These are phyloP conservation scores for Henricia sp. DNA, from an alignment of 53 echinoderm and acorn worm species.

Conservation along the genomic window DNA sequence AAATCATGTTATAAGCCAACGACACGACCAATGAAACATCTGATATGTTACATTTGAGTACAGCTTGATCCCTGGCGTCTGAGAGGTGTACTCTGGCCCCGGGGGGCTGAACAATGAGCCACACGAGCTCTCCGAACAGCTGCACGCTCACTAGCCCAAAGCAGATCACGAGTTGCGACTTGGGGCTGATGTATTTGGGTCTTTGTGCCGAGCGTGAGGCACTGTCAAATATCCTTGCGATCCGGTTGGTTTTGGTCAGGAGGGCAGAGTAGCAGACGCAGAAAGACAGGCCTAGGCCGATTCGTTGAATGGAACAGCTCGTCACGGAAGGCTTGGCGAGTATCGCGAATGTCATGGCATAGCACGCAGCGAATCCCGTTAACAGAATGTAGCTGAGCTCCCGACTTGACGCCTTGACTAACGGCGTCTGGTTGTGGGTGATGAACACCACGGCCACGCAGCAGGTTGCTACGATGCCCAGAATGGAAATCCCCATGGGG, in stretches of 20 bases:
- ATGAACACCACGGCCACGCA: slow-evolving; percentile 81
- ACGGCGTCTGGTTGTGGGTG: slow-evolving; percentile 86
- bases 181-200: slow-evolving; percentile 97
- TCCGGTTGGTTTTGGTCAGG: slow-evolving; percentile 94
- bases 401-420: slow-evolving; percentile 91
- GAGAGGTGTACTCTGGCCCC: slow-evolving; percentile 61
- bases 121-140: slow-evolving; percentile 84
- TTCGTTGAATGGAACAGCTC: slow-evolving; percentile 77
- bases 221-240: slow-evolving; percentile 94
- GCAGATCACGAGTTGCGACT: slow-evolving; percentile 94
- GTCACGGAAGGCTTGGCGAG: slow-evolving; percentile 80
- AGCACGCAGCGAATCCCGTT: slow-evolving; percentile 81
- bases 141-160: slow-evolving; percentile 81
- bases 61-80: slow-evolving; percentile 64
- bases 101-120: slow-evolving; percentile 85
- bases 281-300: slow-evolving; percentile 90
- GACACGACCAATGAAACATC: slow-evolving; percentile 87
- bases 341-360: slow-evolving; percentile 84
- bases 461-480: slow-evolving; percentile 76
- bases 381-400: slow-evolving; percentile 95
- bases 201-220: slow-evolving; percentile 82
- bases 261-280: slow-evolving; percentile 93
- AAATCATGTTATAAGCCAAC: slow-evolving; percentile 85
- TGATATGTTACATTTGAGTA: slow-evolving; percentile 83
- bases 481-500: slow-evolving; percentile 69